These are phyloP conservation scores for Amphibalanus amphitrite DNA, from an alignment of 1,140 invertebrate species.

Conservation along the genomic window DNA sequence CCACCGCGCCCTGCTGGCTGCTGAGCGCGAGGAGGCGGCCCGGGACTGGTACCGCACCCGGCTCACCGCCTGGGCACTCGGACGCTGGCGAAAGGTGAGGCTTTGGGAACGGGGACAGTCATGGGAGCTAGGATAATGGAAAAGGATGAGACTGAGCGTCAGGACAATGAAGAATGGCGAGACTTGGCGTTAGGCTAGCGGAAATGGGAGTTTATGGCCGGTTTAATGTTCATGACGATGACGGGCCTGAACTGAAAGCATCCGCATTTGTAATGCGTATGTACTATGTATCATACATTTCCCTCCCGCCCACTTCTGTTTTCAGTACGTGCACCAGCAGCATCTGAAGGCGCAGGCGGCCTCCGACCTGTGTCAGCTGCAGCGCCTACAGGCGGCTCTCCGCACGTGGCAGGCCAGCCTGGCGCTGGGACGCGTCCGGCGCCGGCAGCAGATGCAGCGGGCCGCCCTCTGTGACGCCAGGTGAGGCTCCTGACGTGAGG, in stretches of 20 bases:
- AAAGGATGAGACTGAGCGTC: too few species aligned
- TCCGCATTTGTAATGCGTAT: too few species aligned
- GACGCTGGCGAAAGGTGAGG: background rate
- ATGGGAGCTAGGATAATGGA: too few species aligned
- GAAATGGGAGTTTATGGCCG: too few species aligned
- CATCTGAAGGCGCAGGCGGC: background rate
- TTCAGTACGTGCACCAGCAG: slow-evolving; percentile 1
- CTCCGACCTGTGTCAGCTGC: background rate
- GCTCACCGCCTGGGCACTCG: background rate
- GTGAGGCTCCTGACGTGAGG: background rate
- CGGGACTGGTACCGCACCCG: background rate
- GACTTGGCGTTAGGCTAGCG: too few species aligned
- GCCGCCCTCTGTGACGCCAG: background rate
- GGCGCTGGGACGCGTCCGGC: background rate
- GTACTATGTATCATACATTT: too few species aligned
- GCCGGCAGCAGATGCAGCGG: background rate
- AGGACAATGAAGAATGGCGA: too few species aligned
- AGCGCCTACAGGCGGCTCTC: background rate
- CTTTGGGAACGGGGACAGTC: too few species aligned
- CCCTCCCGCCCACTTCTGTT: too few species aligned
- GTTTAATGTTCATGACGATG: too few species aligned
- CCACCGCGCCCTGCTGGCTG: background rate
- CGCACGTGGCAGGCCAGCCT: background rate
- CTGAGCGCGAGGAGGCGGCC: background rate
- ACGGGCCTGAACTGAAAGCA: too few species aligned